These are phyloP conservation scores for Enteromius argenteus DNA, from an alignment of 2,797 vertebrate species.

Conservation along the genomic window DNA sequence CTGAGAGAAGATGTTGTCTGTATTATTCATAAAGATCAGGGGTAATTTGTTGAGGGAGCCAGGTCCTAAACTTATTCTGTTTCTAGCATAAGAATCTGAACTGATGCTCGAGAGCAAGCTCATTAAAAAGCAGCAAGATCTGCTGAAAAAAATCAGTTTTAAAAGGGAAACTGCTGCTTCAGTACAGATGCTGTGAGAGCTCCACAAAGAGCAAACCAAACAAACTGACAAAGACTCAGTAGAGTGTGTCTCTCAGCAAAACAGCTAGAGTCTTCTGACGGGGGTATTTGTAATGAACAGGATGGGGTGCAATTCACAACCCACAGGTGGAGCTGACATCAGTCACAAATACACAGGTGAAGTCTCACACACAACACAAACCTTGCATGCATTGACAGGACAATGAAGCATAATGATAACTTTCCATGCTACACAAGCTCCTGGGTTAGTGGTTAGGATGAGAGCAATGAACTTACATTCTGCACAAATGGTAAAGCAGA, in stretches of 20 bases:
- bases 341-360: background rate
- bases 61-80: background rate
- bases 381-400: background rate
- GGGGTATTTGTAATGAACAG: background rate
- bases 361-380: background rate
- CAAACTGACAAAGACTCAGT: background rate
- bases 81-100: background rate
- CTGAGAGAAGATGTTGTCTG: background rate
- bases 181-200: background rate
- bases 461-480: background rate
- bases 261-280: background rate
- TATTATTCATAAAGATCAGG: background rate
- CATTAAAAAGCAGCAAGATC: constrained; percentile 6
- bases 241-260: background rate
- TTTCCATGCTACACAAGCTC: background rate
- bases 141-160: background rate
- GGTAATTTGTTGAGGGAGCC: background rate
- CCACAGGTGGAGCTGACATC: background rate
- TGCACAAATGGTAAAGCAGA: background rate
- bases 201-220: background rate
- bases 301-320: background rate
- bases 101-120: background rate
- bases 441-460: background rate
- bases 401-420: background rate
- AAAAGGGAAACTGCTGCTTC: constrained; percentile 17